Percentiles rank a stretch among this genome's conserved stretches.
phyloP scores from a whole-genome alignment of 2,888 invertebrate species.

The Ormyrus labotus region DNA sequence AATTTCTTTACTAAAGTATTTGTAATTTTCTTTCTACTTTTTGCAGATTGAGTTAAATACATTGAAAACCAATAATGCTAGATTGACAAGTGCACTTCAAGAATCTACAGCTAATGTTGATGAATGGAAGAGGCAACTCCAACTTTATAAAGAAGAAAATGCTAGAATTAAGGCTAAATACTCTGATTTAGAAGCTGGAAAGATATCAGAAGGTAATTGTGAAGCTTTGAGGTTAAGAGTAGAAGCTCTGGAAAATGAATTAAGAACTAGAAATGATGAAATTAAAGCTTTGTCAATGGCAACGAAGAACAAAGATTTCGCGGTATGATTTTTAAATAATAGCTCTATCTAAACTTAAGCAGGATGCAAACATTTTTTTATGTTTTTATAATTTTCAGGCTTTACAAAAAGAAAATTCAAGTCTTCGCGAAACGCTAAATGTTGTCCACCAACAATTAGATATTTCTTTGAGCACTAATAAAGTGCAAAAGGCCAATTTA shows the following conservation, averaged over 20 bases:
- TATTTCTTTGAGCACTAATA: slow-evolving; percentile 86
- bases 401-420: slow-evolving; percentile 82
- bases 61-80: slow-evolving; percentile 95
- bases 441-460: slow-evolving; percentile 88
- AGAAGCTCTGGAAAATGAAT: slow-evolving; percentile 88
- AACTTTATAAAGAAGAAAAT: slow-evolving; percentile 94
- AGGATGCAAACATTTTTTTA: slow-evolving; percentile 1
- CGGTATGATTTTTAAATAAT: slow-evolving; percentile 63
- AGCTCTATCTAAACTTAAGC: not conserved
- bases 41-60: slow-evolving; percentile 90
- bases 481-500: slow-evolving; percentile 88
- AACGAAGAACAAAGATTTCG: slow-evolving; percentile 73
- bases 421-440: slow-evolving; percentile 82
- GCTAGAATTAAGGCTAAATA: slow-evolving; percentile 87
- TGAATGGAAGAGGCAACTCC: slow-evolving; percentile 98
- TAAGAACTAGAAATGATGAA: slow-evolving; percentile 90
- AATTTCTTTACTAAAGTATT: not conserved
- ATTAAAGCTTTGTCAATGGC: slow-evolving; percentile 80
- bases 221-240: slow-evolving; percentile 86
- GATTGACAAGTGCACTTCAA: slow-evolving; percentile 95
- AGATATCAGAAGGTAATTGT: slow-evolving; percentile 75
- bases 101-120: slow-evolving; percentile 98
- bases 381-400: slow-evolving; percentile 70
- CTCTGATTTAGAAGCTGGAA: slow-evolving; percentile 83
- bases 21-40: slow-evolving; percentile 13